phyloP scores from a whole-genome alignment of 2,797 vertebrate species.

The Gambelia wislizenii region DNA sequence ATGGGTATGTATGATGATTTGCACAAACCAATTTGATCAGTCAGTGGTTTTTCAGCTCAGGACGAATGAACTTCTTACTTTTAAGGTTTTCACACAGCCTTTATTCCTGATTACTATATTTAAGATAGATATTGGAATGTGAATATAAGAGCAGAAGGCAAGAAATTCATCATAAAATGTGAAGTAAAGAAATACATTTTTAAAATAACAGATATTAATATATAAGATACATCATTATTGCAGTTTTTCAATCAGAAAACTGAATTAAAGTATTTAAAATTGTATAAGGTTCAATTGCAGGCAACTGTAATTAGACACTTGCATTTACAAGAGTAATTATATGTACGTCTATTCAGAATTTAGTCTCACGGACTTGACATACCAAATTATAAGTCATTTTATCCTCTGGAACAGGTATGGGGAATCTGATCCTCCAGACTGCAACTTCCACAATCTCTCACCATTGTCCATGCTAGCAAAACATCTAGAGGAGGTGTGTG shows the following conservation, averaged over 20 bases:
- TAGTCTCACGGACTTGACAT: not conserved
- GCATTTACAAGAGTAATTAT: not conserved
- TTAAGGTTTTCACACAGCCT: not conserved
- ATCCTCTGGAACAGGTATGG: no score
- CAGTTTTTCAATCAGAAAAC: not conserved
- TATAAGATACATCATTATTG: not conserved
- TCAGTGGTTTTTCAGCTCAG: not conserved
- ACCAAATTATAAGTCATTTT: not conserved
- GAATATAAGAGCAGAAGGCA: not conserved
- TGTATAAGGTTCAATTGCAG: constrained; percentile 10
- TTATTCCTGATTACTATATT: not conserved
- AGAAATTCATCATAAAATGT: not conserved
- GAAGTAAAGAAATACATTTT: not conserved
- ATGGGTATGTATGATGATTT: not conserved
- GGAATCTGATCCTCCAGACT: no score
- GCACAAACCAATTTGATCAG: not conserved
- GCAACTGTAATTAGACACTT: constrained; percentile 12
- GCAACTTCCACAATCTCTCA: no score
- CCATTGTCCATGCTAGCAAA: no score
- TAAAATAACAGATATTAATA: not conserved
- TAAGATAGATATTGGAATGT: not conserved
- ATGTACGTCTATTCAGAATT: not conserved
- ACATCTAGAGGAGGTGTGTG: no score
- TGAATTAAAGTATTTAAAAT: not conserved
- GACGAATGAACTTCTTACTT: not conserved